phyloP scores from a whole-genome alignment of 1,140 invertebrate species.

The Lucilia sericata region DNA sequence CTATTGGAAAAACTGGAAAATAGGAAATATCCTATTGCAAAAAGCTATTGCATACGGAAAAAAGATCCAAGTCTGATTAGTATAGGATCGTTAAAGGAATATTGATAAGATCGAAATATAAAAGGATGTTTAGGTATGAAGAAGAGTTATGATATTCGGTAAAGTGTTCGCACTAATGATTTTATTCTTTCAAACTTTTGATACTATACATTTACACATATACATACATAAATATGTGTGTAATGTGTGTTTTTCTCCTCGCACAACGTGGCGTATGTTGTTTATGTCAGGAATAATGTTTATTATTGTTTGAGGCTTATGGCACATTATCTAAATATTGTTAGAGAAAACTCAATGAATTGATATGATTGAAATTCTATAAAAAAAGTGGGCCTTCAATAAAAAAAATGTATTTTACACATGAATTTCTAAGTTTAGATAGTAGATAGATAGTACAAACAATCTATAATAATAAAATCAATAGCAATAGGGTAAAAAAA shows the following conservation, averaged over 20 bases:
- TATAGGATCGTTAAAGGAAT: too few species aligned
- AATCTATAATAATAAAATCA: constrained; percentile 17
- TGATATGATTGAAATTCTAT: not conserved
- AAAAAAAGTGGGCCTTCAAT: not conserved
- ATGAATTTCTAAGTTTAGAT: not conserved
- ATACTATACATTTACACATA: not conserved
- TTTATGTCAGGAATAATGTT: constrained; percentile 16
- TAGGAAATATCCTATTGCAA: too few species aligned
- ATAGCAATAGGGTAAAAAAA: not conserved
- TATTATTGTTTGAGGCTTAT: constrained; percentile 27
- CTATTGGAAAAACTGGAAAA: too few species aligned
- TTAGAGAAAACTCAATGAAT: constrained; percentile 12
- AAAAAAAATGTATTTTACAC: not conserved
- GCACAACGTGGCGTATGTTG: not conserved
- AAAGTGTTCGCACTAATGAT: too few species aligned
- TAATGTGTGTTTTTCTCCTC: too few species aligned
- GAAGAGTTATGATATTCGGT: too few species aligned
- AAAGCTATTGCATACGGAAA: too few species aligned
- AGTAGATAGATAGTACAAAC: not conserved
- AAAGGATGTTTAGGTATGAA: too few species aligned
- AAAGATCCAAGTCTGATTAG: too few species aligned
- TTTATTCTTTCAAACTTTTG: not conserved
- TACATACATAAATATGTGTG: too few species aligned
- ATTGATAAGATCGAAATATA: too few species aligned
- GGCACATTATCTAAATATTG: constrained; percentile 18